Percentiles rank a stretch among this genome's conserved stretches.
Conservation (phyloP, 2,113 vertebrate genomes). For the Emydura subglobosa region DNA sequence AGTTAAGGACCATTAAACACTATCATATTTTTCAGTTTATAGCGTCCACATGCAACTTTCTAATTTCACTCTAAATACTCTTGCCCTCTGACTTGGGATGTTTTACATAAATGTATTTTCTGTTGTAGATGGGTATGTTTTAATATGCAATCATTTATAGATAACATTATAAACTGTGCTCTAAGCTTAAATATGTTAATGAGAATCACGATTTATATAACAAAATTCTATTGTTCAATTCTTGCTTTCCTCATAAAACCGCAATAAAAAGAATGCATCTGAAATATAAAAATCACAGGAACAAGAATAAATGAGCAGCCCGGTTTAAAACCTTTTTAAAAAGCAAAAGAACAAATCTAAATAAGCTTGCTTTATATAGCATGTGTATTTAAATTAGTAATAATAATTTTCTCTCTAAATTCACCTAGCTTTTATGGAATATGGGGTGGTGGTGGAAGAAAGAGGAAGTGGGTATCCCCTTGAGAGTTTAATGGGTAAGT, state of each 20-base stretch:
- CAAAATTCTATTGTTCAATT: background rate
- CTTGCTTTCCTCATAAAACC: background rate
- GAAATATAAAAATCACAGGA: background rate
- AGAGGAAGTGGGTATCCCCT: background rate
- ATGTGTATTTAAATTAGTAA: background rate
- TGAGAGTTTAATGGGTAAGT: background rate
- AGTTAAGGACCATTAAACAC: background rate
- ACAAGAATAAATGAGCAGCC: background rate
- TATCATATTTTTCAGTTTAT: background rate
- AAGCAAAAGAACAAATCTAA: background rate
- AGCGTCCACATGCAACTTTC: background rate
- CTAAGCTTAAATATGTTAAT: background rate
- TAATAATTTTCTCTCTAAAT: background rate
- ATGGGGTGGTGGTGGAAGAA: background rate
- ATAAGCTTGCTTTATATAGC: background rate
- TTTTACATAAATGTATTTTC: background rate
- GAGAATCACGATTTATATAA: background rate
- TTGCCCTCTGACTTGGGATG: background rate
- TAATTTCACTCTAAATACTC: background rate
- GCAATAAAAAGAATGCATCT: background rate
- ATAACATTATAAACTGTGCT: background rate
- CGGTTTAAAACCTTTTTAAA: background rate
- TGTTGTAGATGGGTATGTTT: background rate
- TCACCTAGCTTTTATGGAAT: background rate
- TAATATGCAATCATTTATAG: accelerated